These are phyloP conservation scores for Sarcophaga caerulescens DNA, from an alignment of 2,888 invertebrate genomes.

Conservation along the genomic window DNA sequence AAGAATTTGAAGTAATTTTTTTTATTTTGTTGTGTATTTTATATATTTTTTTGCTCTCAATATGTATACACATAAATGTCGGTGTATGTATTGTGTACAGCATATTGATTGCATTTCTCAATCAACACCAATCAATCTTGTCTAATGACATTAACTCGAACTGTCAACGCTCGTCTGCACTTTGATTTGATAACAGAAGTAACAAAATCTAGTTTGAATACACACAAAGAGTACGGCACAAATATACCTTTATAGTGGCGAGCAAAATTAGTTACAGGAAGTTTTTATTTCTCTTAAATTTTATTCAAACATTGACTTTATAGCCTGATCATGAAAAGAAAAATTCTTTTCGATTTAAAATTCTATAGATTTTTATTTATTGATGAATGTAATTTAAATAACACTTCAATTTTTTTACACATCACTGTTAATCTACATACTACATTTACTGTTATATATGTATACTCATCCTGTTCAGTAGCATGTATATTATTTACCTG, in stretches of 20 bases:
- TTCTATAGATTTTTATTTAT: too few species aligned
- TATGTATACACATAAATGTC: background rate
- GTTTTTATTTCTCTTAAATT: too few species aligned
- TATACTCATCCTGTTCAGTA: background rate
- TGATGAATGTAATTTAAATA: too few species aligned
- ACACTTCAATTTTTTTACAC: too few species aligned
- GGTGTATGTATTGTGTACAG: background rate
- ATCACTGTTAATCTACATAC: background rate
- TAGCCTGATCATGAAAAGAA: too few species aligned
- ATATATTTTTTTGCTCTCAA: too few species aligned
- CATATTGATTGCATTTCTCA: slow-evolving; percentile 75
- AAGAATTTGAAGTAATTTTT: background rate
- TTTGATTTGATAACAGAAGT: slow-evolving; percentile 68
- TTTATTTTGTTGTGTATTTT: background rate
- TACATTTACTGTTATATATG: background rate
- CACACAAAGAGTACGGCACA: background rate
- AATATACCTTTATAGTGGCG: background rate
- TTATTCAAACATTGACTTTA: too few species aligned
- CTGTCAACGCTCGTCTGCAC: slow-evolving; percentile 70
- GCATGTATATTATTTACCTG: background rate
- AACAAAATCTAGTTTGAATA: slow-evolving; percentile 56
- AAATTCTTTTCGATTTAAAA: too few species aligned
- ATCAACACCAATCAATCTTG: slow-evolving; percentile 79
- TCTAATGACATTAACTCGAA: slow-evolving; percentile 78
- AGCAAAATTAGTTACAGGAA: background rate